Conservation (phyloP, 2,888 invertebrate species). For the Atrina japonica region DNA sequence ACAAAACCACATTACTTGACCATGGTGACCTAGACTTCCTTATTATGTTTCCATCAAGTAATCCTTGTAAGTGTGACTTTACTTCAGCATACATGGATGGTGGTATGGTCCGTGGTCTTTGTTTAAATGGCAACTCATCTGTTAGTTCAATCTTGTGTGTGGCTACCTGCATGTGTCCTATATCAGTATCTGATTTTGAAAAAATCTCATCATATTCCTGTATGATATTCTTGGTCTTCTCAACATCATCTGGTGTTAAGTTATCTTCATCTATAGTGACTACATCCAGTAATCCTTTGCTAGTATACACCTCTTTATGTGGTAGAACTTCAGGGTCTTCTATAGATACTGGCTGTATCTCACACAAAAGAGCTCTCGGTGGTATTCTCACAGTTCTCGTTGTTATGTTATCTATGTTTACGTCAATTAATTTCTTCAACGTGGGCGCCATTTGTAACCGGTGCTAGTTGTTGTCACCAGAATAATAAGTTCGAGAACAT, state of each 20-base stretch:
- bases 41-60: conserved; percentile 8
- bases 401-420: conserved; percentile 17
- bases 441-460: no score
- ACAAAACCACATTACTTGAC: conserved; percentile 1
- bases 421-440: neutral
- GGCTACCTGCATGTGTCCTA: neutral
- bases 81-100: conserved; percentile 9
- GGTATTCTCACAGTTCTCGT: conserved; percentile 11
- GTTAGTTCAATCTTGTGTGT: conserved; percentile 7
- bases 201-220: neutral
- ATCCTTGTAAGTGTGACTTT: conserved; percentile 2
- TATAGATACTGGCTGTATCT: conserved; percentile 25
- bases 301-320: no score
- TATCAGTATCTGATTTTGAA: conserved; percentile 8
- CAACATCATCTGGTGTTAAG: no score
- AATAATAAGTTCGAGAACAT: no score
- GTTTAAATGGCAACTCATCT: conserved; percentile 13
- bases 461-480: no score
- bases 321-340: neutral
- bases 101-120: neutral
- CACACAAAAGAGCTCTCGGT: conserved; percentile 17
- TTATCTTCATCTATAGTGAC: no score
- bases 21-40: conserved; percentile 7
- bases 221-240: neutral
- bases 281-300: no score